A percentile compares a stretch with the other conserved stretches of the same genome.
phyloP scores from a whole-genome alignment of 2,888 invertebrate species.

The Euphydryas editha region DNA sequence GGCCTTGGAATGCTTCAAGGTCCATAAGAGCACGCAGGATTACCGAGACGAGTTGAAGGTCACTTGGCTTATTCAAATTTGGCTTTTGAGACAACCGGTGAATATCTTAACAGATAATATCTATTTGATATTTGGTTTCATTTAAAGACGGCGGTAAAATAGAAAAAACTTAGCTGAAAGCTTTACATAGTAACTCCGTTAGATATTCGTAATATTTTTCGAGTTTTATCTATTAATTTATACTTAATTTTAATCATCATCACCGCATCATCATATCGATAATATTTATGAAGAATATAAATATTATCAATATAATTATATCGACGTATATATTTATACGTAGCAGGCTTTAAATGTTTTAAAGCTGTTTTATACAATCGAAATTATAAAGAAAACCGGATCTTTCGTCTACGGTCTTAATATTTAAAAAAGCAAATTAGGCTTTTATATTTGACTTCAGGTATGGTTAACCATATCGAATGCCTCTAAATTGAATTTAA shows the following conservation, averaged over 20 bases:
- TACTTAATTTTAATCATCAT: no score
- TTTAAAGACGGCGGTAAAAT: no score
- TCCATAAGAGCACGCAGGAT: slow-evolving; percentile 68
- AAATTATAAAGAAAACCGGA: slow-evolving; percentile 3
- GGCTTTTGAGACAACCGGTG: slow-evolving; percentile 36
- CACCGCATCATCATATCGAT: no score
- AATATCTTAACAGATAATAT: slow-evolving; percentile 9
- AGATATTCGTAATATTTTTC: no score
- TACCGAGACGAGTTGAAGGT: slow-evolving; percentile 64
- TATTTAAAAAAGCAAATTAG: not conserved
- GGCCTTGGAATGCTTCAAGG: slow-evolving; percentile 69
- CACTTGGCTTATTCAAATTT: slow-evolving; percentile 50
- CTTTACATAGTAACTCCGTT: not conserved
- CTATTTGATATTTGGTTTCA: not conserved
- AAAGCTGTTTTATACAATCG: not conserved
- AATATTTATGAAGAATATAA: no score
- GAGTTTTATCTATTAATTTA: no score
- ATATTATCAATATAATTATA: no score
- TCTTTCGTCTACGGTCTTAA: not conserved
- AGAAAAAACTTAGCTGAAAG: not conserved
- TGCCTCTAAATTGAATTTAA: not conserved
- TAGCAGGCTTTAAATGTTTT: not conserved
- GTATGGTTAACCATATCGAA: not conserved
- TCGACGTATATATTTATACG: no score
- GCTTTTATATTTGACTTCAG: not conserved